Base-by-base conservation (phyloP, 2,797 vertebrate species). In the Poecilia gillii region DNA sequence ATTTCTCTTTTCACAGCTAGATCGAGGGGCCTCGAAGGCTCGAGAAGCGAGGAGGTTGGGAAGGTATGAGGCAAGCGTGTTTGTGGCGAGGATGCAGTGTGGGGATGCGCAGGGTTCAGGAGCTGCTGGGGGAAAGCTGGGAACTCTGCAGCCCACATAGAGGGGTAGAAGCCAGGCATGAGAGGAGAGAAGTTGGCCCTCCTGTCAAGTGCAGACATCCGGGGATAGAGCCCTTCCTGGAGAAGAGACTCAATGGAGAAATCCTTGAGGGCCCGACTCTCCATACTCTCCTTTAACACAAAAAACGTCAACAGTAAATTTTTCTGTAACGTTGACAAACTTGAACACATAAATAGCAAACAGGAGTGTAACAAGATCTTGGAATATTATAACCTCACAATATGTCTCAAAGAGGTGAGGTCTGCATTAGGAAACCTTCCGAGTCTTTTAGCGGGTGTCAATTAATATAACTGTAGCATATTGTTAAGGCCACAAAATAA, bases 171-270 rank as follows among this genome's bases (percentile, higher is more conserved):
- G 82, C 94, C 96, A 0, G 98, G 97, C 53, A 97, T 23, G 0
- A 99, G 97, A 28, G 97, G 97, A 47, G 98, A 97, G 82, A 98
- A 96, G 78, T 94, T 91, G 55, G 97, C 92, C 77, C 96, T 96
- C 91, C 96, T 95, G 89, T 99, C 97, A 0, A 97, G 91, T 70
- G 97, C 91, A 85, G 93, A 96, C 31, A 97, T 93, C 80, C 98
- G 98, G 12, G 98, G 97, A 91, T 98, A 99, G 72, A 99, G 88
- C 78, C 98, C 98, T 87, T 99, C 98, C 93, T 98, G 97, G 78
- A 99, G 95, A 80, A 99, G 94, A 46, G 98, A 99, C 87, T 99
- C 97, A 0, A 99, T 99, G 80, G 98, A 99, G 92, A 99, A 99
- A 91, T 99, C 98, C 92, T 97, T 97, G 82, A 99, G 88, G 20